A percentile compares a stretch with the other conserved stretches of the same genome.
These are phyloP conservation scores for Drosophila quadrilineata DNA, from an alignment of 1,140 invertebrate species.

Conservation along the genomic window DNA sequence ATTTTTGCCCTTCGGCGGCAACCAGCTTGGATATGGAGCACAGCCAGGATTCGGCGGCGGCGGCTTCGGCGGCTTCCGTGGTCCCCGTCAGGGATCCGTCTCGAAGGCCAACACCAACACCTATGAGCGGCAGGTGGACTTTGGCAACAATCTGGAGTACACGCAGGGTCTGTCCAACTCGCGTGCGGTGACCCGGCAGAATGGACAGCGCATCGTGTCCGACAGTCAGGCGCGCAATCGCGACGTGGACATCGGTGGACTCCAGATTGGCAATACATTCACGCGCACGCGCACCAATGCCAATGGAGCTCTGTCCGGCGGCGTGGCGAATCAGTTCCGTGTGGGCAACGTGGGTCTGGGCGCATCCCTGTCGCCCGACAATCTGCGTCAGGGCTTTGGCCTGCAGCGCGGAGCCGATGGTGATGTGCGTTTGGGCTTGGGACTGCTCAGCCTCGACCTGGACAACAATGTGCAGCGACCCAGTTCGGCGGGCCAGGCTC, in stretches of 20 bases:
- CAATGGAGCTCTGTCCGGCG: constrained; percentile 52
- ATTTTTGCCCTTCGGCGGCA: constrained; percentile 24
- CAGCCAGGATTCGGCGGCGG: constrained; percentile 4
- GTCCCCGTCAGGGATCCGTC: constrained; percentile 55
- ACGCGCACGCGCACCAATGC: constrained; percentile 60
- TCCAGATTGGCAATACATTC: constrained; percentile 70
- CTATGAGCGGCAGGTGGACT: constrained; percentile 64
- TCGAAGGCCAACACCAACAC: constrained; percentile 64
- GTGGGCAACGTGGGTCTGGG: constrained; percentile 63
- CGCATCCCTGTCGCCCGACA: constrained; percentile 58
- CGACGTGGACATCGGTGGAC: constrained; percentile 55
- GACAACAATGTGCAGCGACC: constrained; percentile 43
- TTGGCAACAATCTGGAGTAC: constrained; percentile 60
- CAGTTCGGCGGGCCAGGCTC: constrained; percentile 52
- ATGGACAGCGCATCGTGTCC: constrained; percentile 58
- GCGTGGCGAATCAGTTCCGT: constrained; percentile 64
- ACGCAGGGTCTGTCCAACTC: constrained; percentile 64
- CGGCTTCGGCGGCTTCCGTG: not conserved
- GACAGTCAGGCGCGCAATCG: constrained; percentile 56
- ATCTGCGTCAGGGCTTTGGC: constrained; percentile 64
- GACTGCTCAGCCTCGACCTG: constrained; percentile 62
- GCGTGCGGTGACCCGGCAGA: constrained; percentile 57
- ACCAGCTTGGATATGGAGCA: not conserved
- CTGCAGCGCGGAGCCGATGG: constrained; percentile 61
- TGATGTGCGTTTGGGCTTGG: constrained; percentile 54